Evolutionary conservation across 2,113 vertebrate species (phyloP).

Genomic region (Rostratula benghalensis): DNA sequence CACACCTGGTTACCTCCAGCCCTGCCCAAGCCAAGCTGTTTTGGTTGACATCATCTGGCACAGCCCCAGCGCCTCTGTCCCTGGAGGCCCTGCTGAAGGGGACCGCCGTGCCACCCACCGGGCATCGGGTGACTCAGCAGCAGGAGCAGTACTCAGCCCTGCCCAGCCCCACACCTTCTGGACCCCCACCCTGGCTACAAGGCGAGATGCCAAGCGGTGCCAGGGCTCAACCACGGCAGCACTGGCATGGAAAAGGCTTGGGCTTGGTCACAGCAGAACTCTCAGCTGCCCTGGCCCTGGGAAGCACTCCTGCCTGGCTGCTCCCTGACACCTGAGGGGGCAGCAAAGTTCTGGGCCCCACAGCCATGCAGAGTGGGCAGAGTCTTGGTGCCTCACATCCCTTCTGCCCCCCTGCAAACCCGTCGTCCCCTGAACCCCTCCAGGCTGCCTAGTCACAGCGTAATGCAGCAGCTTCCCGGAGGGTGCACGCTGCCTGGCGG

Average conservation of each 20-base stretch:
- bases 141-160: background rate
- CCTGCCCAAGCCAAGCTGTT: background rate
- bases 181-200: background rate
- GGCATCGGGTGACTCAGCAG: slow-evolving; percentile 5
- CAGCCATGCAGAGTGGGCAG: background rate
- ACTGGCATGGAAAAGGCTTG: rapidly evolving
- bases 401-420: background rate
- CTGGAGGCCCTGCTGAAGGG: background rate
- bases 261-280: background rate
- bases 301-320: background rate
- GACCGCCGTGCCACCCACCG: background rate
- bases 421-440: background rate
- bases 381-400: rapidly evolving
- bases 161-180: background rate
- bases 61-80: background rate
- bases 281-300: background rate
- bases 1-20: background rate
- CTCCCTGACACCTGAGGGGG: background rate
- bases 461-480: background rate
- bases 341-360: background rate
- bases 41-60: background rate
- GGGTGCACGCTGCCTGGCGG: background rate
- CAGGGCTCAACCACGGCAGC: background rate
- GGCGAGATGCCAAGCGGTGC: background rate
- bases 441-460: background rate